Evolutionary conservation across 1,140 invertebrate genomes (phyloP).

Genomic region (Drosophila gunungcola): DNA sequence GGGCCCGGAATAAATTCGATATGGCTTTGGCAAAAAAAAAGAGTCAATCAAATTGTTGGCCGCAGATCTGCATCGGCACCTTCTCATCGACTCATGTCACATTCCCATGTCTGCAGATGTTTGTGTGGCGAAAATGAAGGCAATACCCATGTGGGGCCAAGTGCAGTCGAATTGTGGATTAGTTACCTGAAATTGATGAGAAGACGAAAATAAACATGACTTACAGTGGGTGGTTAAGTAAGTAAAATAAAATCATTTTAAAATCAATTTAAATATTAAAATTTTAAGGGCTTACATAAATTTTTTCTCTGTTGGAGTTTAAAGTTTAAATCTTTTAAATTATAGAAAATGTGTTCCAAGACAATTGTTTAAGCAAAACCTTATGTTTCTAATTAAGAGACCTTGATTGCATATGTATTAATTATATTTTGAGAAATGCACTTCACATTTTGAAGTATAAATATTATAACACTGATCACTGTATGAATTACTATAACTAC

Average conservation of each 20-base stretch:
- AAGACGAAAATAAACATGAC: conserved; percentile 45
- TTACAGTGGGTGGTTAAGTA: conserved; percentile 33
- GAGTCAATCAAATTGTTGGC: conserved; percentile 79
- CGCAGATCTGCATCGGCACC: conserved; percentile 64
- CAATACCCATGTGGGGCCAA: conserved; percentile 20
- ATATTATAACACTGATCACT: conserved; percentile 3
- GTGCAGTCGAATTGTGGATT: conserved; percentile 66
- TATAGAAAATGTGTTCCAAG: neutral
- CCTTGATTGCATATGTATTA: too few relatives aligned
- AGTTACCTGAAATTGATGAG: conserved; percentile 51
- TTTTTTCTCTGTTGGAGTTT: too few relatives aligned
- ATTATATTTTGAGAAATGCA: too few relatives aligned
- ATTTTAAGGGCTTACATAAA: too few relatives aligned
- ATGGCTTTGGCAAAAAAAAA: conserved; percentile 62
- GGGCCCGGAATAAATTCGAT: conserved; percentile 72
- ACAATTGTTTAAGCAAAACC: too few relatives aligned
- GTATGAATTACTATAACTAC: conserved; percentile 57
- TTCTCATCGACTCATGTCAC: conserved; percentile 21
- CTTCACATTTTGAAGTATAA: neutral
- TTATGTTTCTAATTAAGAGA: neutral
- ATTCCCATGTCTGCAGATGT: conserved; percentile 44
- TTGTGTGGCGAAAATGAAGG: conserved; percentile 67
- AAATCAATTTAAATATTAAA: too few relatives aligned
- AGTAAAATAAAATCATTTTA: too few relatives aligned
- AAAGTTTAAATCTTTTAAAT: too few relatives aligned